Conservation (phyloP, 64 coral and sea anemone genomes). For the Actinia tenebrosa region DNA sequence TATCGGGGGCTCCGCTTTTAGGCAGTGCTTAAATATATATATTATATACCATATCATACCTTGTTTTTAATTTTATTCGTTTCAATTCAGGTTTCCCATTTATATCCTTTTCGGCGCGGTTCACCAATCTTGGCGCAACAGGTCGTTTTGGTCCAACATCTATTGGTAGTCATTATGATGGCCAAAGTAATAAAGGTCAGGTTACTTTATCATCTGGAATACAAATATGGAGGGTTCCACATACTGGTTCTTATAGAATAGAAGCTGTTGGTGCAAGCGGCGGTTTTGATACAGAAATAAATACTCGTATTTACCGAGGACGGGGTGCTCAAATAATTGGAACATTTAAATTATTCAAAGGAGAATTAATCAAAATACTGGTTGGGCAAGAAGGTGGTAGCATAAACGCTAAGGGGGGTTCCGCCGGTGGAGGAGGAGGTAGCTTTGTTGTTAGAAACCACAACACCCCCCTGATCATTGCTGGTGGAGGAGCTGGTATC, state of each 20-base stretch:
- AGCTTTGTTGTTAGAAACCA: constrained; percentile 38
- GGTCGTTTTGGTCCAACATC: constrained; percentile 40
- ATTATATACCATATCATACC: no score
- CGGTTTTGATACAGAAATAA: background rate
- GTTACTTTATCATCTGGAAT: constrained; percentile 50
- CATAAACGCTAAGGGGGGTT: background rate
- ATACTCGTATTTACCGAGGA: constrained; percentile 34
- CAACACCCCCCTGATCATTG: constrained; percentile 41
- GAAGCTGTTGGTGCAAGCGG: constrained; percentile 58
- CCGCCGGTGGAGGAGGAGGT: constrained; percentile 45
- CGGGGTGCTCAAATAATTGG: constrained; percentile 56
- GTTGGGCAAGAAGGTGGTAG: constrained; percentile 47
- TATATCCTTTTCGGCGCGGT: background rate
- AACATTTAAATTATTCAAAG: constrained; percentile 23
- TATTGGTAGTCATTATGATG: constrained; percentile 27
- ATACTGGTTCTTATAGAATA: constrained; percentile 37
- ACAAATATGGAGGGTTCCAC: constrained; percentile 40
- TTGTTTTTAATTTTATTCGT: no score
- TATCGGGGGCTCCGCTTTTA: no score
- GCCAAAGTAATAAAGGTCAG: constrained; percentile 26
- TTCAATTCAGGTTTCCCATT: no score
- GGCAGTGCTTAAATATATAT: no score
- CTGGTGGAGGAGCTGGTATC: constrained; percentile 50
- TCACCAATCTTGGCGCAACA: background rate
- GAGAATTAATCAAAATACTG: constrained; percentile 33